Percentiles rank a stretch among this genome's conserved stretches.
phyloP scores from a whole-genome alignment of 2,888 invertebrate genomes.

The Pristionchus maxplancki region DNA sequence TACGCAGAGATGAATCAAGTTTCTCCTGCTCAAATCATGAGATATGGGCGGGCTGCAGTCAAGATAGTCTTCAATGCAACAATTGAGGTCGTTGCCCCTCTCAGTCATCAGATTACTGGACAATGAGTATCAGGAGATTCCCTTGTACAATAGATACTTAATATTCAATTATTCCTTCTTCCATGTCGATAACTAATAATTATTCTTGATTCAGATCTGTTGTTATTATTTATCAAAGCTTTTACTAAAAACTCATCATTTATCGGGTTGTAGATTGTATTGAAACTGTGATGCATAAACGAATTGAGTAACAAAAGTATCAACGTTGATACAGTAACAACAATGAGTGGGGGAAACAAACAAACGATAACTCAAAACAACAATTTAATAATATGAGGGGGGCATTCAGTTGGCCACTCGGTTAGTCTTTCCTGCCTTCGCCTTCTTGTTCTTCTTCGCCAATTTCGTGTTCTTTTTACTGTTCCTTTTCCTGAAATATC shows the following conservation, averaged over 20 bases:
- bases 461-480: constrained; percentile 43
- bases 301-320: constrained; percentile 40
- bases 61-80: constrained; percentile 4
- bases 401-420: constrained; percentile 39
- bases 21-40: constrained; percentile 44
- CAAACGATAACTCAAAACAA: constrained; percentile 40
- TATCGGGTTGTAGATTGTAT: constrained; percentile 42
- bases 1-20: constrained; percentile 65
- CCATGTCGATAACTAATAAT: constrained; percentile 29
- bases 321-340: constrained; percentile 47
- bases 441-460: constrained; percentile 55
- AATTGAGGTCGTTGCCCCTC: background rate
- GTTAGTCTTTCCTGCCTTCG: constrained; percentile 45
- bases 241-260: background rate
- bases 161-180: background rate
- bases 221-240: constrained; percentile 7
- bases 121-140: background rate
- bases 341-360: constrained; percentile 40
- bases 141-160: background rate
- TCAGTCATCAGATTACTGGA: constrained; percentile 35
- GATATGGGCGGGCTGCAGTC: constrained; percentile 36
- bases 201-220: constrained; percentile 15
- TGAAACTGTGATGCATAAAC: constrained; percentile 39
- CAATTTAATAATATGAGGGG: constrained; percentile 9
- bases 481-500: background rate